Evolutionary conservation across 2,797 vertebrate species (phyloP), one percentile per base, ranked within the genome.

Genomic region (Acanthurus leucopareius): DNA sequence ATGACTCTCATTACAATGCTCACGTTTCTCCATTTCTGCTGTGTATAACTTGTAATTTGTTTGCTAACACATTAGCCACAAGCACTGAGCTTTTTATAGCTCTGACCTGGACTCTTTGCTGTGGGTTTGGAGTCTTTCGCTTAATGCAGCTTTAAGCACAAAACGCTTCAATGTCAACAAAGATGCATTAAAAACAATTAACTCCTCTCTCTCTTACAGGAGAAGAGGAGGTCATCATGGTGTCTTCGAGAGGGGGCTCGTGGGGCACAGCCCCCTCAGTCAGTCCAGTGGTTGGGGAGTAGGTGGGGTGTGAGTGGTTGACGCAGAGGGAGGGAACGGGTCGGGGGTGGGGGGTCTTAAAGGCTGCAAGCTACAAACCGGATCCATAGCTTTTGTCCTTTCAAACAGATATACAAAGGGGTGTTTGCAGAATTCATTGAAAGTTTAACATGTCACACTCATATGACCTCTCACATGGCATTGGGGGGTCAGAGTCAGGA

Each of bases 231-330:
- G 88, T 89, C 87, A 82, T 83, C 61, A 35, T 71, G 57, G 67
- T 56, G 64, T 85, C 66, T 77, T 67, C 84, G 17, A 84, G 81
- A 80, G 64, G 80, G 84, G 88, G 75, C 76, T 79, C 22, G 7
- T 54, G 58, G 62, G 67, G 81, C 82, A 71, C 72, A 72, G 63
- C 65, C 79, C 84, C 84, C 83, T 84, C 88, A 76, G 85, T 93
- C 86, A 87, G 91, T 93, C 90, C 92, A 93, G 94, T 93, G 93
- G 92, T 92, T 91, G 86, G 84, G 87, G 80, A 80, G 79, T 73
- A 76, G 73, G 66, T 57, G 72, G 54, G 75, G 76, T 77, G 79
- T 53, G 79, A 93, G 93, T 91, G 86, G 90, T 92, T 84, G 79
- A 81, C 51, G 63, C 53, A 63, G 54, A 52, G 4, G 48, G 52